Evolutionary conservation across 2,113 vertebrate genomes (phyloP).

Genomic region (Opisthocomus hoazin): DNA sequence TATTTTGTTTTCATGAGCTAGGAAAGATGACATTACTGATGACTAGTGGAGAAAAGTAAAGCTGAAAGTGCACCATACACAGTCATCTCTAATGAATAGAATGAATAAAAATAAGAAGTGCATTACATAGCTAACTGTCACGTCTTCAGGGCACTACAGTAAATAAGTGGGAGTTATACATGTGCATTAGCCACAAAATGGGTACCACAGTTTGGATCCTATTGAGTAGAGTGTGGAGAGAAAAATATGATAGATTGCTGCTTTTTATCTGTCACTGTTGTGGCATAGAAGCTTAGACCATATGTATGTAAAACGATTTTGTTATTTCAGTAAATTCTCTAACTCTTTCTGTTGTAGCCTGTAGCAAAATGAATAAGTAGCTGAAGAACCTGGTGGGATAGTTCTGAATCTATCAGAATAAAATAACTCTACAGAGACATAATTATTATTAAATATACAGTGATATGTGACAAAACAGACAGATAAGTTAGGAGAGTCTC

Average conservation of each 20-base stretch:
- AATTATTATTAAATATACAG: slow-evolving; percentile 55
- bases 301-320: slow-evolving; percentile 59
- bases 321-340: slow-evolving; percentile 63
- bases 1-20: slow-evolving; percentile 37
- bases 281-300: slow-evolving; percentile 48
- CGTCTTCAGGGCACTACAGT: slow-evolving; percentile 49
- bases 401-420: slow-evolving; percentile 58
- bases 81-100: slow-evolving; percentile 56
- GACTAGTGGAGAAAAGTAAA: slow-evolving; percentile 17
- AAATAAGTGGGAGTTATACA: slow-evolving; percentile 61
- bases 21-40: slow-evolving; percentile 42
- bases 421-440: slow-evolving; percentile 47
- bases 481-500: background rate
- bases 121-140: slow-evolving; percentile 52
- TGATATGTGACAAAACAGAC: slow-evolving; percentile 15
- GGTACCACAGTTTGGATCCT: slow-evolving; percentile 25
- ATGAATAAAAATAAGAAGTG: slow-evolving; percentile 66
- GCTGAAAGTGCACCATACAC: background rate
- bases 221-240: slow-evolving; percentile 14
- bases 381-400: slow-evolving; percentile 58
- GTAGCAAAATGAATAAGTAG: slow-evolving; percentile 65
- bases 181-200: slow-evolving; percentile 53
- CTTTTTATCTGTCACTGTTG: slow-evolving; percentile 61
- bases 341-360: slow-evolving; percentile 55
- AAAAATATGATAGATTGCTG: slow-evolving; percentile 51